Evolutionary conservation across 2,113 vertebrate genomes (phyloP).

Genomic region (Antechinus flavipes): DNA sequence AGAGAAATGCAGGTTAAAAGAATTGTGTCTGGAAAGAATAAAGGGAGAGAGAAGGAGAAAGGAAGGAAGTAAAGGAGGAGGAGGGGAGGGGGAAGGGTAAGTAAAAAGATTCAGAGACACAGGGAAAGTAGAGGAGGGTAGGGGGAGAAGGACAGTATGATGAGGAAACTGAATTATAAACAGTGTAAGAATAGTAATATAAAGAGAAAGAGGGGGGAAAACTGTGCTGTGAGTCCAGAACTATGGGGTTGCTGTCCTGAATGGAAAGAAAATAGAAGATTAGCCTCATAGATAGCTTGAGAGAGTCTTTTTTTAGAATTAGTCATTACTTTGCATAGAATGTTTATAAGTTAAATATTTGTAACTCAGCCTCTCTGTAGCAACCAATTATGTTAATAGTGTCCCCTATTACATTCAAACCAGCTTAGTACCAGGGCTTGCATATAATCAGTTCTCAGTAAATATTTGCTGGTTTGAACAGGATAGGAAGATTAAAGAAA

Average conservation of each 20-base stretch:
- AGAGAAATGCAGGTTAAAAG: not conserved
- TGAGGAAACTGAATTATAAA: not conserved
- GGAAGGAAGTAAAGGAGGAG: not conserved
- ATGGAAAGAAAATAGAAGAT: not conserved
- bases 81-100: not conserved
- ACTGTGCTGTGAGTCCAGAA: not conserved
- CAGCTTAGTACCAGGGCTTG: not conserved
- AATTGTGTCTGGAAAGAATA: not conserved
- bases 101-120: not conserved
- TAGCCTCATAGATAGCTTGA: not conserved
- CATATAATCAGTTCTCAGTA: not conserved
- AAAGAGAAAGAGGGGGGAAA: not conserved
- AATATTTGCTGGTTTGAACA: not conserved
- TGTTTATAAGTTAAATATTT: not conserved
- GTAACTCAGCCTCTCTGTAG: not conserved
- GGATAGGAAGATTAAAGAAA: not conserved
- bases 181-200: not conserved
- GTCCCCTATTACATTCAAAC: not conserved
- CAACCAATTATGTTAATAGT: not conserved
- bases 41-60: not conserved
- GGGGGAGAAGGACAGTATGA: not conserved
- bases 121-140: not conserved
- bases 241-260: not conserved
- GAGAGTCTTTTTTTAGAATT: not conserved
- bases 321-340: not conserved